Percentiles rank a stretch among this genome's conserved stretches.
Conservation (phyloP, 2,113 vertebrate species). For the Trematomus loennbergii region DNA sequence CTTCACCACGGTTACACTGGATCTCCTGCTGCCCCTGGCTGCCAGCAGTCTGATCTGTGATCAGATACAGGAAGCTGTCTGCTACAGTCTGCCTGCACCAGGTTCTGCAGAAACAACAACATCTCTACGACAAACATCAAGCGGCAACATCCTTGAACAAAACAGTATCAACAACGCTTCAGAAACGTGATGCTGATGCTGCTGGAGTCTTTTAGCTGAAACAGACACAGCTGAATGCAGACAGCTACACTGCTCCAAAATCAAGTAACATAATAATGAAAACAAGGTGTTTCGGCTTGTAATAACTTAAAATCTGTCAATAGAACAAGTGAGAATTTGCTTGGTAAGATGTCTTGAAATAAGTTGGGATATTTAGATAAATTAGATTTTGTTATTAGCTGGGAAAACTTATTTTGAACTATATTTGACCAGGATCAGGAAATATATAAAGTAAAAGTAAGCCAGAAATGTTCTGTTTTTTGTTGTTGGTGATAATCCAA, state of each 20-base stretch:
- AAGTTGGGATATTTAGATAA: too few species aligned
- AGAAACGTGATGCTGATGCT: not conserved
- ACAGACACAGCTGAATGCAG: constrained; percentile 35
- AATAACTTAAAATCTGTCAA: too few species aligned
- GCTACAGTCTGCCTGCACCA: not conserved
- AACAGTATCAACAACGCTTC: constrained; percentile 17
- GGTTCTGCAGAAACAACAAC: not conserved
- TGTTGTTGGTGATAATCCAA: too few species aligned
- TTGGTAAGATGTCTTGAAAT: too few species aligned
- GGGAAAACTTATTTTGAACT: too few species aligned
- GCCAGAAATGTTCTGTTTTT: too few species aligned
- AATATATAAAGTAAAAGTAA: too few species aligned
- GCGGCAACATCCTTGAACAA: not conserved
- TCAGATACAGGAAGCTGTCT: constrained; percentile 13
- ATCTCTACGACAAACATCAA: not conserved
- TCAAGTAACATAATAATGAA: too few species aligned
- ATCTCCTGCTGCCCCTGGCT: constrained; percentile 1
- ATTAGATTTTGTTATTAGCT: too few species aligned
- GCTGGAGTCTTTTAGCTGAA: constrained; percentile 12
- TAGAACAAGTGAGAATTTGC: too few species aligned
- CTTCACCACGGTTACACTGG: not conserved
- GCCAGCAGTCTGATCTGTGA: constrained; percentile 5
- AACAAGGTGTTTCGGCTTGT: too few species aligned
- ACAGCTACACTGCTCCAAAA: constrained; percentile 1
- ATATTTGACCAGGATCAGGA: too few species aligned